Evolutionary conservation across 1,140 invertebrate genomes (phyloP).

Genomic region (Diabrotica undecimpunctata): DNA sequence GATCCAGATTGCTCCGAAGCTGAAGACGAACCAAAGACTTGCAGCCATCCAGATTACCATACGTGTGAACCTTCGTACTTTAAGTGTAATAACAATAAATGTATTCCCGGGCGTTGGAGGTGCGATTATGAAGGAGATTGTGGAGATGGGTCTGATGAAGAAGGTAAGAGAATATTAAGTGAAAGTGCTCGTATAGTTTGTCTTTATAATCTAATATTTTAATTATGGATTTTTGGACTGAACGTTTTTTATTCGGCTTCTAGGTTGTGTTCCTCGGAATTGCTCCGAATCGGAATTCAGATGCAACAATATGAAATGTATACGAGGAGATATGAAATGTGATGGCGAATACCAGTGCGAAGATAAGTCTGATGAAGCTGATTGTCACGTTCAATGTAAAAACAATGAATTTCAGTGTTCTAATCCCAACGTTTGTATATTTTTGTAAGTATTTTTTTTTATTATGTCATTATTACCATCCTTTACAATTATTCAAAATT

Average conservation of each 20-base stretch:
- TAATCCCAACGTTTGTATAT: slow-evolving; percentile 55
- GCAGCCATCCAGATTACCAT: slow-evolving; percentile 57
- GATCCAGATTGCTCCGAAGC: slow-evolving; percentile 65
- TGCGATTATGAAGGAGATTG: slow-evolving; percentile 69
- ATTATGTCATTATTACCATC: too few relatives aligned
- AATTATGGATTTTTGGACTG: too few relatives aligned
- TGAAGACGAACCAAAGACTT: slow-evolving; percentile 66
- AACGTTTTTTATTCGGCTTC: neutral
- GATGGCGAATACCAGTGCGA: slow-evolving; percentile 67
- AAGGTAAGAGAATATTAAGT: slow-evolving; percentile 14
- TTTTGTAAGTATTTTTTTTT: slow-evolving; percentile 26
- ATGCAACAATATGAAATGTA: slow-evolving; percentile 57
- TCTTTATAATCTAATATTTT: too few relatives aligned
- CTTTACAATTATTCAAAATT: too few relatives aligned
- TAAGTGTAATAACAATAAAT: slow-evolving; percentile 71
- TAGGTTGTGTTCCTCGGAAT: slow-evolving; percentile 60
- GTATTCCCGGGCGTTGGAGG: slow-evolving; percentile 63
- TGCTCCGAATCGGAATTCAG: slow-evolving; percentile 67
- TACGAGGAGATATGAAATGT: slow-evolving; percentile 56
- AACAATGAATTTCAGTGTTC: slow-evolving; percentile 57
- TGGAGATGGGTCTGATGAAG: slow-evolving; percentile 69
- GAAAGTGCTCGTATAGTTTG: too few relatives aligned
- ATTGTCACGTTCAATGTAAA: slow-evolving; percentile 57
- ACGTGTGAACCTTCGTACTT: slow-evolving; percentile 72
- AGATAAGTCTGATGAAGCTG: slow-evolving; percentile 58